Evolutionary conservation across 2,113 vertebrate genomes (phyloP).

Genomic region (Ptychochromis oligacanthus): DNA sequence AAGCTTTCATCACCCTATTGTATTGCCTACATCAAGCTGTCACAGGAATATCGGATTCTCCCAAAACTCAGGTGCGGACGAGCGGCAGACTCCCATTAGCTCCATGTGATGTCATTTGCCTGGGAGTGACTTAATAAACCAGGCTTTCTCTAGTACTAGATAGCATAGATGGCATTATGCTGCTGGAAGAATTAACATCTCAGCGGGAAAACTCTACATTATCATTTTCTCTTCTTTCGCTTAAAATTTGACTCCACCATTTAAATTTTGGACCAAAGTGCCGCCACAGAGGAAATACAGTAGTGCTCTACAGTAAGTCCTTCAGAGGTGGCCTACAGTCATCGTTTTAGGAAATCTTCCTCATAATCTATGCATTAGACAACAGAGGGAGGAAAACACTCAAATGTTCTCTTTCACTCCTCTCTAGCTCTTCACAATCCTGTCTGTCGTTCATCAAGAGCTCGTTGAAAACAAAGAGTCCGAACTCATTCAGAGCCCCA

Average conservation of each 20-base stretch:
- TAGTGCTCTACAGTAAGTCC: conserved; percentile 28
- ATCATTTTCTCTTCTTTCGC: conserved; percentile 17
- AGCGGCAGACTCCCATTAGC: conserved; percentile 1
- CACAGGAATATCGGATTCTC: conserved; percentile 47
- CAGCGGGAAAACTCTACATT: conserved; percentile 23
- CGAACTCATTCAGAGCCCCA: background rate
- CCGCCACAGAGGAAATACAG: conserved; percentile 26
- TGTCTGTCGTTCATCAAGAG: background rate
- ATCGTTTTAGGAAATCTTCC: conserved; percentile 18
- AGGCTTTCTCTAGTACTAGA: background rate
- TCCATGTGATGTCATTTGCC: conserved; percentile 28
- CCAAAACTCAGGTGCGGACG: conserved; percentile 44
- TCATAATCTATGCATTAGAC: background rate
- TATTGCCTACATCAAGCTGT: conserved; percentile 56
- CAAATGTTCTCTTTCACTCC: background rate
- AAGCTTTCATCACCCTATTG: conserved; percentile 74
- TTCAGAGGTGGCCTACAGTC: conserved; percentile 5
- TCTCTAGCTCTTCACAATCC: background rate
- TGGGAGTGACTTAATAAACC: conserved; percentile 39
- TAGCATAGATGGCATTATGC: conserved; percentile 1
- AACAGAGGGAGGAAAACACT: conserved; percentile 8
- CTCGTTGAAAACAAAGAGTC: conserved; percentile 28
- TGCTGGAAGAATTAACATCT: conserved; percentile 17
- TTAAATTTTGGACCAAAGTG: conserved; percentile 43
- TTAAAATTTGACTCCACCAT: conserved; percentile 37